Evolutionary conservation across 2,888 invertebrate species (phyloP), one percentile per base, ranked within the genome.

Genomic region (Pocota personata): DNA sequence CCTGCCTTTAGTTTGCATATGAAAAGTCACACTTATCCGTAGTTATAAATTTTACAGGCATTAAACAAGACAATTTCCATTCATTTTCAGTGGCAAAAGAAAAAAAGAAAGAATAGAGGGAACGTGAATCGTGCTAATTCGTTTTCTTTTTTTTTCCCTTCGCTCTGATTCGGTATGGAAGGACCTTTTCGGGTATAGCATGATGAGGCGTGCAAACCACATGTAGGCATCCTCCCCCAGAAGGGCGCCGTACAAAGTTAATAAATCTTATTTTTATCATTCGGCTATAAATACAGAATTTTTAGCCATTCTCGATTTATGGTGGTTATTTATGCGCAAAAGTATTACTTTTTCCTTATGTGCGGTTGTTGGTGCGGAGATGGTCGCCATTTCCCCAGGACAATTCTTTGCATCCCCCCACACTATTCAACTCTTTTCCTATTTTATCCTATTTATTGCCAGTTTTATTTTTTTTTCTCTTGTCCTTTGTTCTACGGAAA

Each of bases 241-340:
- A 52, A 66, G 77, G 77, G 77, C 43, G 80, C 87, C 64, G 77
- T 67, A 75, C 73, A 91, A 92, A 91, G 92, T 92, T 92, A 92
- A 92, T 92, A 92, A 92, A 92, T 92, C 92, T 92, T 91, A 92
- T 92, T 92, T 92, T 92, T 92, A 92, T 92, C 92, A 92, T 92
- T 91, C 88, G 91, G 91, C 92, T 91, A 92, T 92, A 92, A 92
- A 92, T 92, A 92, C 91, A 91, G 92, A 91, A 92, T 91, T 92
- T 92, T 92, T 92, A 92, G 91, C 92, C 92, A 91, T 91, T 91
- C 91, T 90, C 92, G 91, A 92, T 92, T 92, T 92, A 92, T 92
- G 92, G 90, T 91, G 91, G 92, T 92, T 92, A 92, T 92, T 92
- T 92, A 92, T 92, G 91, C 91, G 90, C 90, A 90, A 90, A 90